phyloP scores from a whole-genome alignment of 2,113 vertebrate species.

The Psittacula cyanocephala region DNA sequence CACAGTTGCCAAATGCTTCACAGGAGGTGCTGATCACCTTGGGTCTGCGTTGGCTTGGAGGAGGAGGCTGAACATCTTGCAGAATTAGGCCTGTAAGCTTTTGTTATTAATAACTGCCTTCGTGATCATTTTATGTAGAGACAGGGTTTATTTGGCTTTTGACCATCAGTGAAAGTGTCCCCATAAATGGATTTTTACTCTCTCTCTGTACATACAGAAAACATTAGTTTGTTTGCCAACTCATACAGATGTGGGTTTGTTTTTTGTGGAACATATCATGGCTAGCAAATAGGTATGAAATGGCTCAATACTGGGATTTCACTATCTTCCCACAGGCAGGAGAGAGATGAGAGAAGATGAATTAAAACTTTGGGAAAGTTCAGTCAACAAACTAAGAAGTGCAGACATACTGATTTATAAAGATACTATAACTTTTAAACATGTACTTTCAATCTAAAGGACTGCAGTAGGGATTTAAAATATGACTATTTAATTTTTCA shows the following conservation, averaged over 20 bases:
- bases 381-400: slow-evolving; percentile 73
- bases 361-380: slow-evolving; percentile 61
- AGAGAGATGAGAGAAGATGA: not conserved
- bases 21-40: not conserved
- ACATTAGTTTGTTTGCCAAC: not conserved
- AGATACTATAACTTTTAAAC: slow-evolving; percentile 76
- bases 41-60: not conserved
- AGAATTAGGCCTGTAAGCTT: slow-evolving; percentile 9
- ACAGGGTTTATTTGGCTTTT: slow-evolving; percentile 7
- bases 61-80: not conserved
- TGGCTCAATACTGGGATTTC: not conserved
- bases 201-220: slow-evolving; percentile 19
- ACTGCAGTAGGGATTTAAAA: slow-evolving; percentile 76
- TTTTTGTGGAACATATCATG: not conserved
- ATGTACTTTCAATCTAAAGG: slow-evolving; percentile 72
- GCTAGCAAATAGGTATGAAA: not conserved
- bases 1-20: not conserved
- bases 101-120: slow-evolving; percentile 46
- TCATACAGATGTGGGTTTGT: not conserved
- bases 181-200: slow-evolving; percentile 1
- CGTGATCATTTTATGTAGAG: not conserved
- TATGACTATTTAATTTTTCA: slow-evolving; percentile 81
- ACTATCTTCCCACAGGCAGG: not conserved
- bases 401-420: slow-evolving; percentile 73
- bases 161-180: not conserved